phyloP scores from a whole-genome alignment of 2,113 vertebrate species.

The Tamias sibiricus region DNA sequence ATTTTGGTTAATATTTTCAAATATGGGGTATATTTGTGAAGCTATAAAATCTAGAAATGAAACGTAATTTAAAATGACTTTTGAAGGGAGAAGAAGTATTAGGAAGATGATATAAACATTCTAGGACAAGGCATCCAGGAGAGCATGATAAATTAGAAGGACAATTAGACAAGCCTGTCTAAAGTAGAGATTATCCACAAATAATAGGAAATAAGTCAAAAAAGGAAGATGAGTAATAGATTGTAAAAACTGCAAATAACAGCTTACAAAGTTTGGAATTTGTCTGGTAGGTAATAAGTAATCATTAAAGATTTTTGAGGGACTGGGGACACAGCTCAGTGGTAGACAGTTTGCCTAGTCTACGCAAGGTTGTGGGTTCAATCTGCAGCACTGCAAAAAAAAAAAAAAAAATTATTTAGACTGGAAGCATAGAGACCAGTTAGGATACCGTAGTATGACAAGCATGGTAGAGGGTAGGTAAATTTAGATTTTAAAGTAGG shows the following conservation, averaged over 20 bases:
- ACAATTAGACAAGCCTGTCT: neutral
- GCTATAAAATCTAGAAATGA: constrained; percentile 11
- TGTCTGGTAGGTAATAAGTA: constrained; percentile 10
- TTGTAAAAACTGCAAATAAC: neutral
- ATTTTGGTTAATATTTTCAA: constrained; percentile 30
- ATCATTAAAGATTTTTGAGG: constrained; percentile 7
- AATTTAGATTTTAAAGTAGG: constrained; percentile 4
- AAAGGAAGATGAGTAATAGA: neutral
- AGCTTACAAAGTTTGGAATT: constrained; percentile 27
- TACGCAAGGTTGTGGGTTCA: neutral
- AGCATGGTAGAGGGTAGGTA: too few species aligned
- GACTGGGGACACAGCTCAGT: neutral
- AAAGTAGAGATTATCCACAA: neutral
- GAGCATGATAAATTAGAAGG: neutral
- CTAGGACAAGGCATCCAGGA: neutral
- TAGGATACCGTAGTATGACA: neutral
- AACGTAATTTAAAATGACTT: constrained; percentile 6
- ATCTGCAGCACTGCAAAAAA: neutral
- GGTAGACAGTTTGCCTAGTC: neutral
- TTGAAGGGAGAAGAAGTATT: constrained; percentile 1
- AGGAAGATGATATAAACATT: neutral
- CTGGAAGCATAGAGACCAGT: neutral
- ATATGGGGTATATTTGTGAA: neutral
- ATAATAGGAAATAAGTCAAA: neutral
- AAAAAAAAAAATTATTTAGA: too few species aligned